Conservation (phyloP, 2,888 invertebrate genomes). For the Sinopyrophorus schimmeli region DNA sequence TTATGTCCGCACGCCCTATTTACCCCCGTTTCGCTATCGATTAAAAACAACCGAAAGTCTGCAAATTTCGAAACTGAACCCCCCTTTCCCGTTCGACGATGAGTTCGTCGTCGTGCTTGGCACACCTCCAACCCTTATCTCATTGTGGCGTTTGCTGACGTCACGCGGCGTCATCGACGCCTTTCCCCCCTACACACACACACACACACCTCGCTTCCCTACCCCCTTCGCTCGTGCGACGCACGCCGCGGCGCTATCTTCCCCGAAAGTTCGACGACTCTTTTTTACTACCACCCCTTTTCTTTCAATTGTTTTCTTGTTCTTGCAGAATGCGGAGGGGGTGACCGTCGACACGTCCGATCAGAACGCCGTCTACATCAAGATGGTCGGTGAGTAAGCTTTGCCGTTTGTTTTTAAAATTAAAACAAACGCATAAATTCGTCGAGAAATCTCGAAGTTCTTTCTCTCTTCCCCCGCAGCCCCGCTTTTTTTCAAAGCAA, state of each 20-base stretch:
- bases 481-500: neutral
- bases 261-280: conserved; percentile 15
- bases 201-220: conserved; percentile 29
- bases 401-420: neutral
- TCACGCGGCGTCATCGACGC: conserved; percentile 30
- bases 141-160: conserved; percentile 31
- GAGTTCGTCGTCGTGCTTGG: conserved; percentile 10
- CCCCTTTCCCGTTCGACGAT: neutral
- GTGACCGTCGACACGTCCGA: conserved; percentile 53
- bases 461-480: neutral
- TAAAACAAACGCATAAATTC: conserved; percentile 2
- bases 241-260: too few relatives aligned
- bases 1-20: too few relatives aligned
- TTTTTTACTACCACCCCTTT: neutral
- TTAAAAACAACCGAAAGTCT: neutral
- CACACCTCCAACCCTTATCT: conserved; percentile 11
- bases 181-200: conserved; percentile 24
- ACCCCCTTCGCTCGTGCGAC: too few relatives aligned
- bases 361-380: conserved; percentile 55
- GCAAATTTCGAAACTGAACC: too few relatives aligned
- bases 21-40: too few relatives aligned
- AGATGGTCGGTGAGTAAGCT: conserved; percentile 54
- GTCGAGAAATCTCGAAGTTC: neutral
- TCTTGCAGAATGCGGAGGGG: conserved; percentile 53
- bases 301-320: conserved; percentile 29